Base-by-base conservation (phyloP, 1,140 invertebrate species). In the Zaprionus inermis region DNA sequence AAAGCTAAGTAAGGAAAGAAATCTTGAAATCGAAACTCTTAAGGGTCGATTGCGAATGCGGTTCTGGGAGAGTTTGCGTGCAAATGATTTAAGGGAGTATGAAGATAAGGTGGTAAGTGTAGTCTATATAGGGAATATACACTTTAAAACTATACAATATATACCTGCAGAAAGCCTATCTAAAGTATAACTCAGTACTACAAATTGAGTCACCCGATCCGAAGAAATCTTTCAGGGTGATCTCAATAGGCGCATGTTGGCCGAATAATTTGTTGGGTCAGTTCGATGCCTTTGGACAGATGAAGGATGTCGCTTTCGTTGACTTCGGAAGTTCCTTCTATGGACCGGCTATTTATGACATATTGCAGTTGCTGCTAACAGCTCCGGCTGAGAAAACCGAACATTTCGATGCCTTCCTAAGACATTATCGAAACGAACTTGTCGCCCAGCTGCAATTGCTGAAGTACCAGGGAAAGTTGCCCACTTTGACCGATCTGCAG, bases 21-120 rank as follows among this genome's bases (percentile, higher is more conserved):
- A 16, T 6, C 9, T 36, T 1, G 16, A 51, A 34, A 55, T 36
- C 4, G 16, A 24, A 5, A 28, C 78, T 1, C 49, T 67, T 0
- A 79, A 69, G 41, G 70, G 11, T 18, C 75, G 63, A 44, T 63
- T 81, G 0, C 69, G 70, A 34, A 49, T 72, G 2, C 60, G 72
- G 57, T 89, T 88, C 30, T 73, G 76, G 11, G 83, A 88, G 12
- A 84, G 84, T 18, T 76, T 88, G 9, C 79, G 84, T 0, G 30
- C 77, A 0, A 78, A 84, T 46, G 34, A 65, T 30, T 61, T 69
- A 9, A 30, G 57, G 12, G 34, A 80, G 5, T 88, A 65, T 44
- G 83, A 88, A 63, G 83, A 88, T 64, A 80, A 89, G 49, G 80
- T 88, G 77, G 83, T 88, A 55, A 34, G 83, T 82, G n/a, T 10